Evolutionary conservation across 1,140 invertebrate genomes (phyloP).

Genomic region (Whitmania pigra): DNA sequence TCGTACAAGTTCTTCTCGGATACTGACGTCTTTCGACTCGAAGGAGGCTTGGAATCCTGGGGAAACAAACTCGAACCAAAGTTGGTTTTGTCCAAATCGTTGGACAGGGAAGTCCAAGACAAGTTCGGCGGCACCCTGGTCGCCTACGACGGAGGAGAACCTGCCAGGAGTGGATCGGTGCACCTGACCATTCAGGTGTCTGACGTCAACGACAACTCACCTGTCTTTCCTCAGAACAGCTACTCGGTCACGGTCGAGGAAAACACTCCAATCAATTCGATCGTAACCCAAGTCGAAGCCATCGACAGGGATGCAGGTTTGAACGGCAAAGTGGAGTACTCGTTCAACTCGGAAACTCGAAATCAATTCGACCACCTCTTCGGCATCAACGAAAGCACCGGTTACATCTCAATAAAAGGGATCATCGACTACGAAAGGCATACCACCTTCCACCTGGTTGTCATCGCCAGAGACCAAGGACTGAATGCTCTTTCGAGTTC

Average conservation of each 20-base stretch:
- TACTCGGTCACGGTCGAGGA: constrained; percentile 2
- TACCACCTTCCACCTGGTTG: constrained; percentile 14
- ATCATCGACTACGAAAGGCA: constrained; percentile 34
- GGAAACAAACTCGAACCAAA: constrained; percentile 9
- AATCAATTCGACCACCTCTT: constrained; percentile 62
- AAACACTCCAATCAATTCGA: background rate
- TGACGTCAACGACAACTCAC: constrained; percentile 24
- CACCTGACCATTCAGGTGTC: constrained; percentile 15
- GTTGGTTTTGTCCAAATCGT: constrained; percentile 11
- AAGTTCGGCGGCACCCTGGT: constrained; percentile 18
- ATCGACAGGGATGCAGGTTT: constrained; percentile 16
- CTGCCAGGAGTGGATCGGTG: constrained; percentile 14
- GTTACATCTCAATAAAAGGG: constrained; percentile 49
- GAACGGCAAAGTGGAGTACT: constrained; percentile 11
- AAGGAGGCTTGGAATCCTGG: constrained; percentile 3
- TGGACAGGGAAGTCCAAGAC: constrained; percentile 22
- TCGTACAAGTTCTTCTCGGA: constrained; percentile 2
- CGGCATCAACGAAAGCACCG: constrained; percentile 72
- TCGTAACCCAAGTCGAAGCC: constrained; percentile 16
- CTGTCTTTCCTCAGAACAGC: constrained; percentile 19
- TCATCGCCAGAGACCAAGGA: constrained; percentile 21
- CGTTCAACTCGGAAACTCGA: background rate
- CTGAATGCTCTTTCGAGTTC: constrained; percentile 14
- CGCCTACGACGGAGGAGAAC: constrained; percentile 22
- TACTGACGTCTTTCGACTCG: constrained; percentile 5